phyloP scores from a whole-genome alignment of 2,113 vertebrate genomes.

The Sprattus sprattus region DNA sequence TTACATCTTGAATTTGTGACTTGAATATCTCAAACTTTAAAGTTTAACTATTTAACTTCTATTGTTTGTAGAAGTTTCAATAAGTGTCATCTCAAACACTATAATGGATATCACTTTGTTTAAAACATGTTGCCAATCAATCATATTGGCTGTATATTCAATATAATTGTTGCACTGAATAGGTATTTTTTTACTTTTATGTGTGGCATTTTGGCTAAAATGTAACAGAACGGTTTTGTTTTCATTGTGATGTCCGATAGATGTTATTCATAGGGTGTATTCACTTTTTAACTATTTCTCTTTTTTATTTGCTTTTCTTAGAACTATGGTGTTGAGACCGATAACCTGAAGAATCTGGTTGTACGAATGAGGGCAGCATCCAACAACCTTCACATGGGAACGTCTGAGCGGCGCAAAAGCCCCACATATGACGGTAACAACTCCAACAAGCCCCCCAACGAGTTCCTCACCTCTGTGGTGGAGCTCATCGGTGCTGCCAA shows the following conservation, averaged over 20 bases:
- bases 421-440: conserved; percentile 78
- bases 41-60: no score
- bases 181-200: no score
- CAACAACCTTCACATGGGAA: conserved; percentile 86
- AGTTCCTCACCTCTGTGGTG: conserved; percentile 94
- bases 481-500: conserved; percentile 95
- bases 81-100: no score
- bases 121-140: background rate
- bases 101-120: background rate
- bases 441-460: conserved; percentile 87
- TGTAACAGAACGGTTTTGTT: background rate
- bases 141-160: background rate
- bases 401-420: conserved; percentile 81
- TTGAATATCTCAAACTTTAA: no score
- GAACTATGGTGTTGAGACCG: conserved; percentile 97
- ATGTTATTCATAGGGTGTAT: no score
- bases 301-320: conserved; percentile 59
- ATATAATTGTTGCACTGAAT: no score
- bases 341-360: conserved; percentile 91
- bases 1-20: no score
- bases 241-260: background rate
- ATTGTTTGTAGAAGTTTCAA: no score
- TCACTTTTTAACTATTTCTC: background rate
- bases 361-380: conserved; percentile 84
- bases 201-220: background rate